Evolutionary conservation across 2,888 invertebrate species (phyloP).

Genomic region (Lasioglossum zephyrum): DNA sequence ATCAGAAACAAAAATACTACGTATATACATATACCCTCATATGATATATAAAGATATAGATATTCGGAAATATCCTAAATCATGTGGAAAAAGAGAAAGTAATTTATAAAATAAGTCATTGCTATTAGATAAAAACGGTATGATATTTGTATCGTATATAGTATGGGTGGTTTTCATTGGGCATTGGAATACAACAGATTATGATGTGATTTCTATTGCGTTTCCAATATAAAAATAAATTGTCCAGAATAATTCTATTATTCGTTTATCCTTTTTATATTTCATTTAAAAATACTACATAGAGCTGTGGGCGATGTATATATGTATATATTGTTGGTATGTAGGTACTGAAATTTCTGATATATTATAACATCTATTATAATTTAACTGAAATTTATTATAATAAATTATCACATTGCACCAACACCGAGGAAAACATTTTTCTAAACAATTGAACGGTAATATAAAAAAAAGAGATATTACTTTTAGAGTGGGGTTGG

Average conservation of each 20-base stretch:
- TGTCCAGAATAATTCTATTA: slow-evolving; percentile 4
- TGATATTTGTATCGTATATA: not conserved
- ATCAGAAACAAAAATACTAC: not conserved
- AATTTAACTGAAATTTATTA: slow-evolving; percentile 4
- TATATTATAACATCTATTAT: not conserved
- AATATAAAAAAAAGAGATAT: slow-evolving; percentile 47
- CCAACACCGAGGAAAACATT: not conserved
- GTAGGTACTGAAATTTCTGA: not conserved
- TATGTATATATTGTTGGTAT: too few species aligned
- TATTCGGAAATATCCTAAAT: not conserved
- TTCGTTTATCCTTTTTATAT: not conserved
- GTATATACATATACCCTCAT: not conserved
- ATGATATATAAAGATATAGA: too few species aligned
- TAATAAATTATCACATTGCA: not conserved
- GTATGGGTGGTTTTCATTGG: not conserved
- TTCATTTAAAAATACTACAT: not conserved
- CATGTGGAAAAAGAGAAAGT: not conserved
- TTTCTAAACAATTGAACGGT: slow-evolving; percentile 54
- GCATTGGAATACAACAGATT: not conserved
- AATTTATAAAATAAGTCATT: not conserved
- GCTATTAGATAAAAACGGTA: not conserved
- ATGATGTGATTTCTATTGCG: not conserved
- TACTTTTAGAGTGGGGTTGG: slow-evolving; percentile 68
- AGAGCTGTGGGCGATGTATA: not conserved
- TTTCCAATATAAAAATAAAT: not conserved